Base-by-base conservation (phyloP, 2,797 vertebrate species). In the Neopelma chrysocephalum region DNA sequence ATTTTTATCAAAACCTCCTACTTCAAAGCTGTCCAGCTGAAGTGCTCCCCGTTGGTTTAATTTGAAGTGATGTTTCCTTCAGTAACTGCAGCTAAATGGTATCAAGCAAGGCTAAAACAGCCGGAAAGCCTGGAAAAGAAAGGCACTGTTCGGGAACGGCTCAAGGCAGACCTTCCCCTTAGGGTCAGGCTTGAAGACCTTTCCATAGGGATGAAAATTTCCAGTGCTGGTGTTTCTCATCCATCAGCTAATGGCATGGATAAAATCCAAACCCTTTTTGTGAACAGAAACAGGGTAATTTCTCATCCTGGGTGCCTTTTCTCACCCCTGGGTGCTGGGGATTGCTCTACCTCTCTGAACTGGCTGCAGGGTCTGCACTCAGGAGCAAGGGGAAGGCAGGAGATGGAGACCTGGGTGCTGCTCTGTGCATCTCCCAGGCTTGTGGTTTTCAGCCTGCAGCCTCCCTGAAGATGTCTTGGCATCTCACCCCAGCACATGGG, bases 51-150 rank as follows among this genome's bases (percentile, higher is more conserved):
- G 91, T 89, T 95, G 94, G 82, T 70, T 96, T 95, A 96, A 94
- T 92, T 94, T 96, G 89, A 97, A 96, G 72, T 94, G 94, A 96
- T 96, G 94, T 93, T 96, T 97, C 94, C 94, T 97, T 96, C 92
- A 95, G 92, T 90, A 82, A 47, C 87, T 87, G 75, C 89, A 82
- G 95, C 73, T 96, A 96, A 96, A 89, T 36, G 40, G 84, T 90
- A 92, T 95, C 87, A 93, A 88, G 93, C 5, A 2, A 88, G 72
- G 43, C 69, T 90, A 91, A 92, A 97, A 80, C 51, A 4, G 47
- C 69, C 3, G 42, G 96, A 97, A 97, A 96, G 92, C 87, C 91
- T 91, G 96, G 94, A 91, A 91, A 94, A 53, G 90, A 48, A 80
- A 89, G 47, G 14, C 31, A 20, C 19, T 1, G 4, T 45, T 93